Evolutionary conservation across 2,797 vertebrate genomes (phyloP), one percentile per base, ranked within the genome.

Genomic region (Lutjanus campechanus): DNA sequence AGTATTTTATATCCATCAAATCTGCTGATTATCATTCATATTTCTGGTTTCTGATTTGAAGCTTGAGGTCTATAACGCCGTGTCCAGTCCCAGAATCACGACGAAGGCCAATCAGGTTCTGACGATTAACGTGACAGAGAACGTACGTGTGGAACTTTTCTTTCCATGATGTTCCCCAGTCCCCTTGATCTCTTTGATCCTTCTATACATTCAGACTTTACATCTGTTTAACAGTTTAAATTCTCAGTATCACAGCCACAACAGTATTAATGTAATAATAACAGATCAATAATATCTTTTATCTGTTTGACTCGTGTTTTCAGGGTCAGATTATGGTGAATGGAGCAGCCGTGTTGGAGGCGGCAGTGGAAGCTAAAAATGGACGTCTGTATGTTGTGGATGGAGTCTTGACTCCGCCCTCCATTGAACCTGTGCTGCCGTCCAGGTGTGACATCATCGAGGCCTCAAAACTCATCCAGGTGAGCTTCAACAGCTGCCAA

Each of bases 371-470:
- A 64, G 96, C 96, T 15, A 97, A 95, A 87, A 98, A 98, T 0
- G 98, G 98, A 1, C 94, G 89, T 4, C 96, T 99, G 71, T 97
- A 97, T 69, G 96, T 96, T 0, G 66, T 99, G 73, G 91, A 95
- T 1, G 95, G 95, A 0, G 93, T 98, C 65, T 91, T 99, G 74
- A 94, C 96, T 69, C 98, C 98, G 4, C 73, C 96, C 8, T 97
- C 98, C 81, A 97, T 99, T n/a, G 3, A 95, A 71, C 98, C 98
- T 0, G 92, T 99, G 84, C 93, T 99, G 61, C 98, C 98, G 5
- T 96, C 96, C 46, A 89, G 96, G 64, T 99, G 98, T 87, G 97
- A 99, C 0, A 59, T 95, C 59, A 93, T 65, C 0, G 73, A 93
- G 69, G 89, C 17, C 71, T 36, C 95, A 73, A 65, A 81, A 36